Evolutionary conservation across 1,140 invertebrate genomes (phyloP), one percentile per base, ranked within the genome.

Genomic region (Achroia grisella): DNA sequence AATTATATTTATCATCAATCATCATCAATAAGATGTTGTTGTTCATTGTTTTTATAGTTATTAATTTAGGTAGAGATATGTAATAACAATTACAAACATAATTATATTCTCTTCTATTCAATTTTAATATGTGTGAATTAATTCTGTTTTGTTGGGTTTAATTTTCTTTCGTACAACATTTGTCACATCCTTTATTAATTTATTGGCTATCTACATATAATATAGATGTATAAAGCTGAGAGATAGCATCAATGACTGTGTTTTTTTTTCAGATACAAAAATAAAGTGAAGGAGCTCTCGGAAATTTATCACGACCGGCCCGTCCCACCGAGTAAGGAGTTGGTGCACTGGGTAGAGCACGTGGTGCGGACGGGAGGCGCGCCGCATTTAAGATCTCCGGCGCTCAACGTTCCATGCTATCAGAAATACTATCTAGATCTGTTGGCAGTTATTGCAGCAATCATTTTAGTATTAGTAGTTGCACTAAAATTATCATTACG

Each of bases 241-340:
- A 29, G 10, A 29, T n/a, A 23, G 2, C 17, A 6, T 3, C 17
- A n/a, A 31, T 31, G 9, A 31, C 30, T 42, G 1, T 12, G 29
- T 43, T 10, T 37, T 28, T 17, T 13, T 62, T 62, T 31, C 33
- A 70, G 65, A 12, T 72, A 76, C 35, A 13, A 9, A 1, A 13
- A 44, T 14, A 52, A 49, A 37, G 56, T 48, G 0, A 70, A 78
- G 35, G 46, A 62, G 27, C 17, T 77, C 6, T 64, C 67, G 0
- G 37, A 41, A 0, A 57, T 77, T 8, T 77, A 69, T 42, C 69
- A 80, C 39, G 58, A 79, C 42, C 50, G 71, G 1, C 61, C 68
- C 9, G 48, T 63, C 4, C 36, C 52, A 10, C 77, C 79, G 0
- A 58, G 60, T 2, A 41, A 62, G 10, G 50, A 72, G 27, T 34